Conservation (phyloP, 2,797 vertebrate species). For the Brachyrhaphis roseni region DNA sequence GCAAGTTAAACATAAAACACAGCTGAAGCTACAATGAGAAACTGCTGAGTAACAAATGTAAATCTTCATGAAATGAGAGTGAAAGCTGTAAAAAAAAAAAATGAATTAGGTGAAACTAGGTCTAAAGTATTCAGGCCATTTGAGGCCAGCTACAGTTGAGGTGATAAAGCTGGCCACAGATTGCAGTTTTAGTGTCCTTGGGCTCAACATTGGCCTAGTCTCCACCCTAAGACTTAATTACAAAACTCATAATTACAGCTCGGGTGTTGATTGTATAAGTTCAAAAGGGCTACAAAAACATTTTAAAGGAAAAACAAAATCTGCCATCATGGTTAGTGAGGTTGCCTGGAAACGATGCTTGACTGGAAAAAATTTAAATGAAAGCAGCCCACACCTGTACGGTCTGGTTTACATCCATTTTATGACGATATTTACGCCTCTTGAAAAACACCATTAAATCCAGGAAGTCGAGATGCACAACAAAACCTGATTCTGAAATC, state of each 20-base stretch:
- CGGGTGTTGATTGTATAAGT: background rate
- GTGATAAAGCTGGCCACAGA: slow-evolving; percentile 1
- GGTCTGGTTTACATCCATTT: background rate
- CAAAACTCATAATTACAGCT: slow-evolving; percentile 1
- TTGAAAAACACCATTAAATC: background rate
- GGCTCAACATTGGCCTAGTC: background rate
- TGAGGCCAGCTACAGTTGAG: background rate
- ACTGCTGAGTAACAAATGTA: slow-evolving; percentile 22
- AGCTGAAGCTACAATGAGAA: slow-evolving; percentile 20
- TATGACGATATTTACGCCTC: background rate
- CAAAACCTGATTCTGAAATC: background rate
- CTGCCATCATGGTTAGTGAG: background rate
- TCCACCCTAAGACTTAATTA: slow-evolving; percentile 2
- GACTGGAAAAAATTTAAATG: background rate
- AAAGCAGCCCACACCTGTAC: background rate
- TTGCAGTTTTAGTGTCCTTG: slow-evolving; percentile 8
- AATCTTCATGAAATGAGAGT: slow-evolving; percentile 4
- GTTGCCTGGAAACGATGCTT: background rate
- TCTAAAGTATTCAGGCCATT: slow-evolving; percentile 31
- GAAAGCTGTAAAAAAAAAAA: slow-evolving; percentile 16
- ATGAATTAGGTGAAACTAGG: background rate
- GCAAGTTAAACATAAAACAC: slow-evolving; percentile 33
- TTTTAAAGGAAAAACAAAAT: background rate
- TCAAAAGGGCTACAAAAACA: background rate
- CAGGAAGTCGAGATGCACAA: background rate